Conservation (phyloP, 2,113 vertebrate genomes). For the Podiceps cristatus region DNA sequence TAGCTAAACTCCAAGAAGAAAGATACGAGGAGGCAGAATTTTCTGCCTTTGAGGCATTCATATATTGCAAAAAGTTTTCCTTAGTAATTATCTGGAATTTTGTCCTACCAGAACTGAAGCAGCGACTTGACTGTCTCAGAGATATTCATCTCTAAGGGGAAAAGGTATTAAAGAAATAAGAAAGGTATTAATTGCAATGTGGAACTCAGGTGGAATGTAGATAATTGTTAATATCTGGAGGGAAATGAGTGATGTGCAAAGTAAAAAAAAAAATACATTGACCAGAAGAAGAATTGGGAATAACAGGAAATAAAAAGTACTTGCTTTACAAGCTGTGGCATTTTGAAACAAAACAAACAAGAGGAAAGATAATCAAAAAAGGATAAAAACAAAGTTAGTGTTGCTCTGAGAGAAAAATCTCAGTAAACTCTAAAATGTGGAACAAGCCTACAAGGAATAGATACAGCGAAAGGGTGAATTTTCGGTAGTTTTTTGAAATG, state of each 20-base stretch:
- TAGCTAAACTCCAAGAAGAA: background rate
- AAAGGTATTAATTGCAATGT: background rate
- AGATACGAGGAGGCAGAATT: background rate
- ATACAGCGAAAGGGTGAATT: background rate
- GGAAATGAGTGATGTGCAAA: background rate
- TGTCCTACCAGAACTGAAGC: background rate
- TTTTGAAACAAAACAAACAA: slow-evolving; percentile 3
- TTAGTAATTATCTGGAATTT: background rate
- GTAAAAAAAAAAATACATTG: background rate
- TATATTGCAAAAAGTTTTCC: background rate
- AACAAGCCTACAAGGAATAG: background rate
- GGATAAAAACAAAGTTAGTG: background rate
- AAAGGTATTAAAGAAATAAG: background rate
- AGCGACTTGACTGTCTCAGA: background rate
- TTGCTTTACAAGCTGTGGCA: background rate
- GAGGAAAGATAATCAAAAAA: background rate
- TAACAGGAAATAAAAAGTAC: background rate
- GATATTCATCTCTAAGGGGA: rapidly evolving
- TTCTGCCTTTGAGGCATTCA: background rate
- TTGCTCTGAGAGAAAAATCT: background rate
- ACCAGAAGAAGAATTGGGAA: background rate
- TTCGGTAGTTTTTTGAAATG: background rate
- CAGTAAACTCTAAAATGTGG: background rate
- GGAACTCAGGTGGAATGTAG: background rate
- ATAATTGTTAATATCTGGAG: background rate